Evolutionary conservation across 2,113 vertebrate species (phyloP).

Genomic region (Eonycteris spelaea): DNA sequence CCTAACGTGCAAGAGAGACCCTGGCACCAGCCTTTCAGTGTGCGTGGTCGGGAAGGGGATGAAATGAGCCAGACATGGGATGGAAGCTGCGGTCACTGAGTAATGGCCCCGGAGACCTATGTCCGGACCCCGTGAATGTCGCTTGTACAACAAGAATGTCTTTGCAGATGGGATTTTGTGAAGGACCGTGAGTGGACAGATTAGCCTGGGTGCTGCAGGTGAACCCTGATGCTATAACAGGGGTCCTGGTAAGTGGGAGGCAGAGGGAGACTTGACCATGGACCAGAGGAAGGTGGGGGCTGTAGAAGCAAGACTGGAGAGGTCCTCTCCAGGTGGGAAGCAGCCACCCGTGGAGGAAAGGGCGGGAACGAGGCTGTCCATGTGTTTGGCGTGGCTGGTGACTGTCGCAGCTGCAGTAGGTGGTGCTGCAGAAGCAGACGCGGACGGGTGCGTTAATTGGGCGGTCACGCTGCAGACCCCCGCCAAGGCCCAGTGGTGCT

Average conservation of each 20-base stretch:
- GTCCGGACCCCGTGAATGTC: no score
- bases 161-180: not conserved
- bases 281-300: not conserved
- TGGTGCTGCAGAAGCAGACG: not conserved
- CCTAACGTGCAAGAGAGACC: no score
- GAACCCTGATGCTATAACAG: not conserved
- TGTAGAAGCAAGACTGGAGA: not conserved
- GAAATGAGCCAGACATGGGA: not conserved
- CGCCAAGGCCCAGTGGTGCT: no score
- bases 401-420: not conserved
- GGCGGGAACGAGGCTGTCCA: no score
- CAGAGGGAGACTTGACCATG: not conserved
- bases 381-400: not conserved
- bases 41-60: not conserved
- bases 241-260: not conserved
- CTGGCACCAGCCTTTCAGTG: not conserved
- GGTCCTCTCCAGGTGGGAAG: not conserved
- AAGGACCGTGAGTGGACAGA: not conserved
- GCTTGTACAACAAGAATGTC: not conserved
- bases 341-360: no score
- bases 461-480: no score
- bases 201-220: not conserved
- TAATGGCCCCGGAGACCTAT: not conserved
- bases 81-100: not conserved
- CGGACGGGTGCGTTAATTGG: no score